These are phyloP conservation scores for Hanleya hanleyi DNA, from an alignment of 2,888 invertebrate species.

Conservation along the genomic window DNA sequence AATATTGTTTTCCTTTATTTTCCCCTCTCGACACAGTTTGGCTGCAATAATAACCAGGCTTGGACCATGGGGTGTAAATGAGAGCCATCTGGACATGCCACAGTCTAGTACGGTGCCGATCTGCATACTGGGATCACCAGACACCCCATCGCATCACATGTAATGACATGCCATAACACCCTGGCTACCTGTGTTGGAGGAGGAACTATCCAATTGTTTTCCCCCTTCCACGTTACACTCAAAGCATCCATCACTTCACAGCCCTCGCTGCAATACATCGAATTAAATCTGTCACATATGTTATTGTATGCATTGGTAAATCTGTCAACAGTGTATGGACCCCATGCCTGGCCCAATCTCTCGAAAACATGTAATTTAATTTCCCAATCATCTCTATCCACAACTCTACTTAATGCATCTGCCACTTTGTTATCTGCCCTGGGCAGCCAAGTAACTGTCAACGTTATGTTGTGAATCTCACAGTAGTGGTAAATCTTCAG, in stretches of 20 bases:
- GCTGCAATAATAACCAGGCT: too few species aligned
- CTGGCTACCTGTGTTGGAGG: not conserved
- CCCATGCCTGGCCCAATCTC: too few species aligned
- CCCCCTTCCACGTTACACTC: not conserved
- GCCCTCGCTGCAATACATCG: too few species aligned
- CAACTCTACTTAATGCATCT: not conserved
- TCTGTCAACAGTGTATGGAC: too few species aligned
- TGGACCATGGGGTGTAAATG: too few species aligned
- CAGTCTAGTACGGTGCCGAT: not conserved
- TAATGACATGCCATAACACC: not conserved
- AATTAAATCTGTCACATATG: too few species aligned
- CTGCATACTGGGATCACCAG: not conserved
- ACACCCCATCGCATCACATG: not conserved
- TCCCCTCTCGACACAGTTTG: too few species aligned
- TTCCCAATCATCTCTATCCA: not conserved
- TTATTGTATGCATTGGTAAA: too few species aligned
- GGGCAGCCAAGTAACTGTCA: not conserved
- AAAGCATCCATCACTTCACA: not conserved
- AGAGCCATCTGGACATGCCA: too few species aligned
- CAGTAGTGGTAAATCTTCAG: constrained; percentile 11
- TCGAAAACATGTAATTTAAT: not conserved
- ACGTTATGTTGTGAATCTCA: not conserved
- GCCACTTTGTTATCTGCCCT: not conserved
- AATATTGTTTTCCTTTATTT: too few species aligned
- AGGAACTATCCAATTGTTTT: not conserved